phyloP scores from a whole-genome alignment of 2,888 invertebrate species.

The Drosophila leonis region DNA sequence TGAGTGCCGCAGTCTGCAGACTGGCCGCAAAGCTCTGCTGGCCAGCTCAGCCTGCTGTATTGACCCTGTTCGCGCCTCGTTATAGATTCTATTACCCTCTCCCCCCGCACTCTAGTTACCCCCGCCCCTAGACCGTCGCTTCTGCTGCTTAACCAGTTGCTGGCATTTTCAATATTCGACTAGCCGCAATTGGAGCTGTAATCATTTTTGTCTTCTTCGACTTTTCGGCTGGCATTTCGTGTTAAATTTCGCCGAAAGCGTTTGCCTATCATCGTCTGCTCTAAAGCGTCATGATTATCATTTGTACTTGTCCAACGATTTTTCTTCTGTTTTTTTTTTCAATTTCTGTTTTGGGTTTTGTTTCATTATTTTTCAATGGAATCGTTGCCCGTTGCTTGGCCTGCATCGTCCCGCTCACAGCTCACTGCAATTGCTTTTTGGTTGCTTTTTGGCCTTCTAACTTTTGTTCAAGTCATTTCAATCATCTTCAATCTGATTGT shows the following conservation, averaged over 20 bases:
- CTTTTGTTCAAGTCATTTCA: constrained; percentile 46
- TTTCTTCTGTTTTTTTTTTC: constrained; percentile 19
- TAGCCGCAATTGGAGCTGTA: constrained; percentile 36
- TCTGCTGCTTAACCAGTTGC: constrained; percentile 20
- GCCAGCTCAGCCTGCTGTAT: constrained; percentile 30
- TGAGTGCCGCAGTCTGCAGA: constrained; percentile 30
- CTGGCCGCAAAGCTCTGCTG: constrained; percentile 32
- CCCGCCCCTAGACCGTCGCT: neutral
- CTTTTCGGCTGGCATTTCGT: constrained; percentile 55
- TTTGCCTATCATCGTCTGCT: constrained; percentile 68
- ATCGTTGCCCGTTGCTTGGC: constrained; percentile 10
- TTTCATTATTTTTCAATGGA: constrained; percentile 48
- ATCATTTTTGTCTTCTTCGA: constrained; percentile 36
- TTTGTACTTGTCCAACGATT: constrained; percentile 52
- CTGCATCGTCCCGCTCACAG: constrained; percentile 7
- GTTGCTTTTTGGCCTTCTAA: constrained; percentile 59
- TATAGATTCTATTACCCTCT: constrained; percentile 49
- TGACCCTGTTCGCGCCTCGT: constrained; percentile 74
- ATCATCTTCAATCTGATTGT: constrained; percentile 40
- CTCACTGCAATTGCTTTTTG: constrained; percentile 24
- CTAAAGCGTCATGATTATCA: constrained; percentile 58
- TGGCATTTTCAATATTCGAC: constrained; percentile 51
- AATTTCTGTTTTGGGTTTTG: constrained; percentile 21
- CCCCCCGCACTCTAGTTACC: neutral
- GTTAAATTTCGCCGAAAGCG: constrained; percentile 68